Evolutionary conservation across 1,140 invertebrate species (phyloP), one percentile per base, ranked within the genome.

Genomic region (Saccostrea echinata): DNA sequence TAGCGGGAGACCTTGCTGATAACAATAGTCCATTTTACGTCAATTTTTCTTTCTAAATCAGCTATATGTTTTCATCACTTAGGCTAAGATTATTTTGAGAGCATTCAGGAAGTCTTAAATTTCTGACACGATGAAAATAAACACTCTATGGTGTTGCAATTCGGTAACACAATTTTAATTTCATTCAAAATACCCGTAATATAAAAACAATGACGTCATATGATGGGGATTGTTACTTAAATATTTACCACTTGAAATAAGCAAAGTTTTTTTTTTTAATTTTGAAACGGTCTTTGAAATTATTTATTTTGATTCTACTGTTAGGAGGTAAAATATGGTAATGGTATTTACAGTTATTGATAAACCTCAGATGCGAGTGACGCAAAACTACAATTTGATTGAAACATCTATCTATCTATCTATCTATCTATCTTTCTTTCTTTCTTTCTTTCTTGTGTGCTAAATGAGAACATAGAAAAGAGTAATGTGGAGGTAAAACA

Each of bases 21-120:
- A 61, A 61, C 55, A 61, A 61, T 61, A n/a, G 55, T 61, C 18
- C n/a, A 61, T 61, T 61, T 61, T 61, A 21, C 55, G 55, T 61
- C 55, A 61, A n/a, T 21, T 21, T 61, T 61, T 61, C 55, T 61
- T 4, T 21, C 13, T 21, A 61, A 61, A 61, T 21, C 21, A 18
- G n/a, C 18, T n/a, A 61, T n/a, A 57, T 18, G 13, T 6, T 61
- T 61, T 61, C n/a, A 61, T 61, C 55, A n/a, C 18, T 21, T 21
- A 61, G 18, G 55, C 18, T 21, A 21, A 0, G 18, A 61, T 13
- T 21, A n/a, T 61, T 61, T 21, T 61, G n/a, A 61, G 18, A 61
- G n/a, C 55, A 61, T 21, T 21, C 18, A 18, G 55, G 55, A 61
- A 21, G 55, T 61, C n/a, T 6, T 61, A 61, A 18, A 61, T 61